phyloP scores from a whole-genome alignment of 2,797 vertebrate genomes.

The Holocentrus rufus region DNA sequence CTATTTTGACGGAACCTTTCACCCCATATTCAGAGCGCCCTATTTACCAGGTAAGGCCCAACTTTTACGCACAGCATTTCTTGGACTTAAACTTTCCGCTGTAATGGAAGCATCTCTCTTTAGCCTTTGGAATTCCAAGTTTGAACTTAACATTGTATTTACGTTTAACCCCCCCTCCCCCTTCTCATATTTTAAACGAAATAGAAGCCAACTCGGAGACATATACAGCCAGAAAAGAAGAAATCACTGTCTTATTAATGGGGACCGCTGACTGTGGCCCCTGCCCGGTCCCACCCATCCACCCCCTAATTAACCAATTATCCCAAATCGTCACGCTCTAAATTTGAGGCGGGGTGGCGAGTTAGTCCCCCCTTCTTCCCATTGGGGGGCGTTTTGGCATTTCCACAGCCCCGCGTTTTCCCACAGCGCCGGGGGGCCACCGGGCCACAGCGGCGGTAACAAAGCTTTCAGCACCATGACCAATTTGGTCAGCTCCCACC shows the following conservation, averaged over 20 bases:
- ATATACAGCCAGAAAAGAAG: conserved; percentile 73
- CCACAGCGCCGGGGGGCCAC: conserved; percentile 86
- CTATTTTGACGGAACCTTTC: conserved; percentile 93
- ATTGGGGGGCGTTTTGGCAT: conserved; percentile 82
- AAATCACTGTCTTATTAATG: conserved; percentile 93
- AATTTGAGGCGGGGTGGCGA: conserved; percentile 83
- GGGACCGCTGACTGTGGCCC: conserved; percentile 78
- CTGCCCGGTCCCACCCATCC: conserved; percentile 82
- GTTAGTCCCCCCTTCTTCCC: conserved; percentile 69
- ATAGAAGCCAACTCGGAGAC: conserved; percentile 27
- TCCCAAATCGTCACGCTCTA: conserved; percentile 91
- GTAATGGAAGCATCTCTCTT: not conserved
- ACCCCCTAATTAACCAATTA: conserved; percentile 92
- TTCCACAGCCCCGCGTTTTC: conserved; percentile 84
- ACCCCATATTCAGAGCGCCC: conserved; percentile 93
- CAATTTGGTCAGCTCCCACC: conserved; percentile 89
- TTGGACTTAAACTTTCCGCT: not conserved
- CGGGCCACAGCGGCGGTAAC: conserved; percentile 81
- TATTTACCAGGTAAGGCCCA: conserved; percentile 92
- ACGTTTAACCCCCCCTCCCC: conserved; percentile 50
- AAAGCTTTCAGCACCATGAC: conserved; percentile 90
- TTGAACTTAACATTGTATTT: conserved; percentile 53
- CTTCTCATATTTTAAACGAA: conserved; percentile 44
- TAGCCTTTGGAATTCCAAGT: conserved; percentile 6
- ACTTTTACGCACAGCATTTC: conserved; percentile 15